Base-by-base conservation (phyloP, 2,888 invertebrate species). In the Pilophorus perplexus region DNA sequence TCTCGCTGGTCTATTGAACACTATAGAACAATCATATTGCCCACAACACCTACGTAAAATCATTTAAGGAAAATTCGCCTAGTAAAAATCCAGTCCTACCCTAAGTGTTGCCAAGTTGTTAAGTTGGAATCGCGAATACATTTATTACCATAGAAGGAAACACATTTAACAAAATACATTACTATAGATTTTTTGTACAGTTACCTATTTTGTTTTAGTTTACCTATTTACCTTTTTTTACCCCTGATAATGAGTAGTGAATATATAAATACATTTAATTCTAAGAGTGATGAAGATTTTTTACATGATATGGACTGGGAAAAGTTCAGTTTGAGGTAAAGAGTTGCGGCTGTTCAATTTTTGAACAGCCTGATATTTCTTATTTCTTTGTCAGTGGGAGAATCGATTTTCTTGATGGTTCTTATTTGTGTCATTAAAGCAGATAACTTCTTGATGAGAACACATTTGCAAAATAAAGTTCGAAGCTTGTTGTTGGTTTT, bases 271-370 rank as follows among this genome's bases (percentile, higher is more conserved):
- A 62, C 60, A 54, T 60, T 57, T 54, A 64, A 60, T 42, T 60
- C 27, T 52, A 54, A 65, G 50, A 65, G 59, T 60, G 68, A 68
- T 68, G 59, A 65, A 59, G 16, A 23, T 50, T 64, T 64, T 59
- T 64, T 67, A 69, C 68, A 67, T 69, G 68, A 69, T 69, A 69
- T 69, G 68, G 67, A 66, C 68, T 64, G 68, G 67, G 67, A 67
- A 42, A 57, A 64, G 37, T 44, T 62, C 55, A 62, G 44, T 62
- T 40, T 46, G 62, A 62, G 62, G 62, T 62, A 62, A 52, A 62
- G 50, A 54, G 55, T 14, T n/a, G 28, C 18, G 46, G 48, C 62
- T 22, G 62, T 42, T 44, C 42, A 12, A 33, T 52, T 52, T 27
- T 3, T 46, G 25, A n/a, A 28, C 52, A 52, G 52, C 18, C 52